phyloP scores from a whole-genome alignment of 1,140 invertebrate species.

The Wasmannia auropunctata region DNA sequence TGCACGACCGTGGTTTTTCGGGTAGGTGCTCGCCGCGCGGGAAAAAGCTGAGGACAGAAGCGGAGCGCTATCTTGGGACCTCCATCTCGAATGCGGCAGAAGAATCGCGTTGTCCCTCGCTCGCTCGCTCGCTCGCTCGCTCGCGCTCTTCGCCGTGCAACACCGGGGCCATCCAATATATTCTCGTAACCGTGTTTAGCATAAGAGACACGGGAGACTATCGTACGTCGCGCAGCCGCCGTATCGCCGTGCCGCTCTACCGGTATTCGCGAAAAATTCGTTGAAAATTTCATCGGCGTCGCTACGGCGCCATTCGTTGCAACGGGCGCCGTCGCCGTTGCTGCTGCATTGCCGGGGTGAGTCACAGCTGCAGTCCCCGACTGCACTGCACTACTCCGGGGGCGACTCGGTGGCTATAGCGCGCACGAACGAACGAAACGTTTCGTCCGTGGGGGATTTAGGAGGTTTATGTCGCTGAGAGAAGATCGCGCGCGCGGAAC shows the following conservation, averaged over 20 bases:
- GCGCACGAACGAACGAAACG: slow-evolving; percentile 59
- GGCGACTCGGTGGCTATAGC: slow-evolving; percentile 31
- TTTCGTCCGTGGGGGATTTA: slow-evolving; percentile 66
- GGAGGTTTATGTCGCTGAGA: slow-evolving; percentile 64
- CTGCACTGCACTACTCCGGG: slow-evolving; percentile 44
- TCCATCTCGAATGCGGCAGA: slow-evolving; percentile 27
- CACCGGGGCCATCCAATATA: slow-evolving; percentile 21
- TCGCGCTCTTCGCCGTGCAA: not conserved
- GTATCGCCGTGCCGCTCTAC: too few species aligned
- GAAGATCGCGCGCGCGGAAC: slow-evolving; percentile 46
- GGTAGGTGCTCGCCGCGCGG: not conserved
- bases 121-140: not conserved
- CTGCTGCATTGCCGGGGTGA: slow-evolving; percentile 45
- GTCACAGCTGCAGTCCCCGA: slow-evolving; percentile 64
- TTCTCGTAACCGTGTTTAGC: slow-evolving; percentile 41
- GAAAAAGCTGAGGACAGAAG: not conserved
- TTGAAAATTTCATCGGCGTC: slow-evolving; percentile 69
- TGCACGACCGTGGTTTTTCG: not conserved
- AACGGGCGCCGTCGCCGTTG: slow-evolving; percentile 41
- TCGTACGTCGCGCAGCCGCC: slow-evolving; percentile 2
- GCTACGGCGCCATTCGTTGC: slow-evolving; percentile 61
- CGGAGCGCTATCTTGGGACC: not conserved
- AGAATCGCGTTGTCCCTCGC: slow-evolving; percentile 30
- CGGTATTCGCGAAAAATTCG: slow-evolving; percentile 63
- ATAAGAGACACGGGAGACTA: slow-evolving; percentile 39